A percentile compares a stretch with the other conserved stretches of the same genome.
These are phyloP conservation scores for Columba janthina DNA, from an alignment of 2,113 vertebrate species.

Conservation along the genomic window DNA sequence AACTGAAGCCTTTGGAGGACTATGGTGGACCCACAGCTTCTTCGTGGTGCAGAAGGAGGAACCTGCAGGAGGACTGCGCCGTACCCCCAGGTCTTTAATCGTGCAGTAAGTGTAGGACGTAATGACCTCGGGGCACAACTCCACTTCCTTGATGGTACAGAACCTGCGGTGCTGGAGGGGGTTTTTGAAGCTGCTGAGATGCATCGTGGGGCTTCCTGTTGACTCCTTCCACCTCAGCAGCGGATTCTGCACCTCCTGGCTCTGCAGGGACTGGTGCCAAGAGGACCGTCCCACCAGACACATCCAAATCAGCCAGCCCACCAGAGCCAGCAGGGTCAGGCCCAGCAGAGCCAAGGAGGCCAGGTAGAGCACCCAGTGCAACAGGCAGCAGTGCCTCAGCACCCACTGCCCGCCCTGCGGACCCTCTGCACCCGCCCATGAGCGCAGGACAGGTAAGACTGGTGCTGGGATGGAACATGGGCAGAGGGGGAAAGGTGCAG, in stretches of 20 bases:
- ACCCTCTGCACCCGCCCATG: not conserved
- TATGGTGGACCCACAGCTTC: slow-evolving; percentile 19
- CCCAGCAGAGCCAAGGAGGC: not conserved
- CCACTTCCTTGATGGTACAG: slow-evolving; percentile 55
- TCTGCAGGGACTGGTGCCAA: not conserved
- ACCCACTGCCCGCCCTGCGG: not conserved
- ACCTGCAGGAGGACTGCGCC: not conserved
- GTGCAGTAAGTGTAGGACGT: slow-evolving; percentile 28
- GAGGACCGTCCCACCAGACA: not conserved
- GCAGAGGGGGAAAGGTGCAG: not conserved
- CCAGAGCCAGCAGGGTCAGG: not conserved
- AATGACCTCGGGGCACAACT: slow-evolving; percentile 8
- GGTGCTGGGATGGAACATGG: not conserved
- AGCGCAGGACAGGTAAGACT: rapidly evolving
- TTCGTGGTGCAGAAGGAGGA: slow-evolving; percentile 46
- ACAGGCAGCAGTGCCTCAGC: slow-evolving; percentile 9
- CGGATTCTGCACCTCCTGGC: not conserved
- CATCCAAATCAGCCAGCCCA: slow-evolving; percentile 16
- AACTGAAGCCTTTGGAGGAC: not conserved
- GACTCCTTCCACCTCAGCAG: not conserved
- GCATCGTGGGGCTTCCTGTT: not conserved
- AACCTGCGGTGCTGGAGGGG: not conserved
- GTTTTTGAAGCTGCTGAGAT: not conserved
- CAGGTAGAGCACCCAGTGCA: slow-evolving; percentile 40
- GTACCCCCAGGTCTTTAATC: slow-evolving; percentile 4